Conservation (phyloP, 1,140 invertebrate species). For the Phortica variegata region DNA sequence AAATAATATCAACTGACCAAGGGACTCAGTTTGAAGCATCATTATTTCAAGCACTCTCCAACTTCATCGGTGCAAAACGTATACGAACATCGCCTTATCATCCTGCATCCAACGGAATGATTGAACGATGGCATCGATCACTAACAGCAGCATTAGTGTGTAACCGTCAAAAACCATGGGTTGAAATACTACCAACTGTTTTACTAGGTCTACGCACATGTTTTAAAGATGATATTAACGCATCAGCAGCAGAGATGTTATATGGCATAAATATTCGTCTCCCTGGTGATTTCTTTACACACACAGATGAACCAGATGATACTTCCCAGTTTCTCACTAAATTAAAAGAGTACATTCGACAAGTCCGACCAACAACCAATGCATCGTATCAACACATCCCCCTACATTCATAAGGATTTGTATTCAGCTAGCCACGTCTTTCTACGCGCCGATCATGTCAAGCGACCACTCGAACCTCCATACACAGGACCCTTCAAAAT, state of each 20-base stretch:
- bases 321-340: background rate
- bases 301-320: background rate
- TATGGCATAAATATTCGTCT: conserved; percentile 43
- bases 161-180: conserved; percentile 30
- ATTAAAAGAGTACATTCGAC: conserved; percentile 10
- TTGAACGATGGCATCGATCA: conserved; percentile 43
- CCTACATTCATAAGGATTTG: conserved; percentile 25
- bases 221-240: conserved; percentile 33
- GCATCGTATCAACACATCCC: background rate
- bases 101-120: conserved; percentile 38
- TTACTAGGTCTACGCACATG: conserved; percentile 37
- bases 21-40: conserved; percentile 41
- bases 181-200: conserved; percentile 35
- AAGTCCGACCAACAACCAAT: background rate
- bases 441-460: conserved; percentile 24
- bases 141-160: conserved; percentile 46
- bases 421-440: conserved; percentile 29
- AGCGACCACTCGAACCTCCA: conserved; percentile 19
- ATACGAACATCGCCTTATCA: conserved; percentile 41
- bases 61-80: conserved; percentile 20
- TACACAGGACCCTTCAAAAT: conserved; percentile 43
- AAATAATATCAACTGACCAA: conserved; percentile 36
- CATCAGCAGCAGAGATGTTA: conserved; percentile 39
- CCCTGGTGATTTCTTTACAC: conserved; percentile 17
- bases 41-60: conserved; percentile 22